These are phyloP conservation scores for Nyctalus aviator DNA, from an alignment of 2,797 vertebrate species.

Conservation along the genomic window DNA sequence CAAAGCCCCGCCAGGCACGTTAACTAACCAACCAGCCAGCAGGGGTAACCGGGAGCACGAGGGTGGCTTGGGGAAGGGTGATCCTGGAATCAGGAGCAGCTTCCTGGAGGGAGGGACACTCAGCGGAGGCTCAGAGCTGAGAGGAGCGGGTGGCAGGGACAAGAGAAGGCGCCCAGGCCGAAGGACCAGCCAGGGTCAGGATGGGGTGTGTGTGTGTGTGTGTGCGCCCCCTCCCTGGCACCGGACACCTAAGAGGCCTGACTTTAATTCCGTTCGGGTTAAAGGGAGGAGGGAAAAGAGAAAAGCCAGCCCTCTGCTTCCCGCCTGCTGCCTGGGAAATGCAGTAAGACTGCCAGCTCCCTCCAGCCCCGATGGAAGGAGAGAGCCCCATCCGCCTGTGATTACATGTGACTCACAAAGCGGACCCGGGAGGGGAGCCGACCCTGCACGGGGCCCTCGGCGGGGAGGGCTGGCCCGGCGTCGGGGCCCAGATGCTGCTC, in stretches of 20 bases:
- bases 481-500: constrained; percentile 73
- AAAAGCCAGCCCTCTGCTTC: background rate
- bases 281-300: constrained; percentile 34
- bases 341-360: constrained; percentile 70
- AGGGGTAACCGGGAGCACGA: background rate
- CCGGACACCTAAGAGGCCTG: background rate
- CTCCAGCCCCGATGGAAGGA: constrained; percentile 75
- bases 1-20: background rate
- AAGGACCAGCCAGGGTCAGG: background rate
- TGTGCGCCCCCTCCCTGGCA: background rate
- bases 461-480: background rate
- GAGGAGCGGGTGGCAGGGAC: background rate
- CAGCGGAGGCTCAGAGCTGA: background rate
- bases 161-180: background rate
- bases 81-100: background rate
- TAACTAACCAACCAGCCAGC: background rate
- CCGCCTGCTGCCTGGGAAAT: constrained; percentile 14
- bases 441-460: constrained; percentile 25
- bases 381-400: constrained; percentile 83
- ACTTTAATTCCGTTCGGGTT: constrained; percentile 42
- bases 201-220: no score
- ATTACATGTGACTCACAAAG: constrained; percentile 83
- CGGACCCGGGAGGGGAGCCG: background rate
- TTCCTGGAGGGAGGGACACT: background rate
- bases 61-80: background rate